Base-by-base conservation (phyloP, 2,797 vertebrate genomes). In the Rallus crepitans region DNA sequence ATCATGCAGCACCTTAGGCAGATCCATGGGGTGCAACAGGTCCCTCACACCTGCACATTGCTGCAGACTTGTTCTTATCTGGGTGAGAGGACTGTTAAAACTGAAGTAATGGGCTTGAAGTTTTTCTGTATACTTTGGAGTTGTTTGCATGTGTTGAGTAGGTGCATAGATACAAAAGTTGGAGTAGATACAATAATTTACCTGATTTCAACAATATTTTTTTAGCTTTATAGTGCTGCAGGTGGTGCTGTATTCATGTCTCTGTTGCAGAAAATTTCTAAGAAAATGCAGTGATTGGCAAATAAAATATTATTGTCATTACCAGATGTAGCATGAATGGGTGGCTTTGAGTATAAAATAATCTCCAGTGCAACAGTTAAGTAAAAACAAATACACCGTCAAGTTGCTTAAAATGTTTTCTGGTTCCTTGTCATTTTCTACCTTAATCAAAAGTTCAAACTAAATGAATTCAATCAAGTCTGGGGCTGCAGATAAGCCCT, bases 351-450 rank as follows among this genome's bases (percentile, higher is more conserved):
- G 73, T 47, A 60, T 53, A 80, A 94, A 94, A 93, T 10, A 77
- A 42, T 73, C 56, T 93, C 45, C 69, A 80, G 16, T 87, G 40
- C 61, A 94, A 89, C n/a, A 90, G 63, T 76, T 81, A 71, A 80
- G 57, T 70, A 82, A 94, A 94, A 97, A 93, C 55, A 94, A 95
- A 90, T 79, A 92, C 19, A 71, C 16, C 88, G 28, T 75, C 70
- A 94, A 82, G 66, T 87, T 94, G 33, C 55, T 90, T 64, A 50
- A 79, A 92, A 70, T 40, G 16, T 90, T 53, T 93, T 90, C n/a
- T 91, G 11, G 6, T 83, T 97, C 60, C 65, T n/a, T 88, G 79
- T 87, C 48, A 85, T 94, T 95, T 95, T 93, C 73, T 31, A 90
- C 57, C 91, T 91, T 92, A 87, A 95, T 84, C 42, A 83, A 93